Evolutionary conservation across 2,797 vertebrate genomes (phyloP).

Genomic region (Phoxinus dragarum): DNA sequence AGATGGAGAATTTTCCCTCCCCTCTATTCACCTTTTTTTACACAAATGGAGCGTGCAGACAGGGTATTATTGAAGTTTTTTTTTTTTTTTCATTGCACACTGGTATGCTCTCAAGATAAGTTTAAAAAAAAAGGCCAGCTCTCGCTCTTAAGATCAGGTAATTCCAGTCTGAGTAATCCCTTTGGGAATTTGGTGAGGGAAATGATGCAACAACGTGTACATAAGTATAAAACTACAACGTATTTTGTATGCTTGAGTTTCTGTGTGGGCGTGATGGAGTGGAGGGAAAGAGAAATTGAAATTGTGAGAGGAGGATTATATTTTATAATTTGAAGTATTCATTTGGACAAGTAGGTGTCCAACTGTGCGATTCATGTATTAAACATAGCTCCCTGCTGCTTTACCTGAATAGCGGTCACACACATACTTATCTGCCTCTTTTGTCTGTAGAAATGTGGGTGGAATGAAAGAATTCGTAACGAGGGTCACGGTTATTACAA

Average conservation of each 20-base stretch:
- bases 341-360: slow-evolving; percentile 34
- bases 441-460: slow-evolving; percentile 29
- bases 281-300: slow-evolving; percentile 26
- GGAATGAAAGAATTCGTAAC: background rate
- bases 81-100: slow-evolving; percentile 1
- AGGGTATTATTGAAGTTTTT: slow-evolving; percentile 26
- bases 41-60: slow-evolving; percentile 32
- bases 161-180: slow-evolving; percentile 17
- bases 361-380: slow-evolving; percentile 48
- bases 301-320: slow-evolving; percentile 46
- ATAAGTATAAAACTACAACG: slow-evolving; percentile 23
- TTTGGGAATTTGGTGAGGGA: background rate
- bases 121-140: slow-evolving; percentile 16
- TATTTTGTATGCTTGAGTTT: slow-evolving; percentile 36
- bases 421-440: slow-evolving; percentile 17
- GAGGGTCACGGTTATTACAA: background rate
- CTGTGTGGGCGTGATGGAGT: slow-evolving; percentile 36
- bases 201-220: slow-evolving; percentile 37
- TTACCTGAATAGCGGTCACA: slow-evolving; percentile 31
- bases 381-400: slow-evolving; percentile 23
- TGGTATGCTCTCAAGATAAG: background rate
- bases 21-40: slow-evolving; percentile 37
- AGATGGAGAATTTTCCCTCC: slow-evolving; percentile 56
- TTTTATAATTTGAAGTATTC: slow-evolving; percentile 49
- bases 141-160: slow-evolving; percentile 17